Percentiles rank a stretch among this genome's conserved stretches.
Conservation (phyloP, 1,140 invertebrate species). For the Penaeus chinensis region DNA sequence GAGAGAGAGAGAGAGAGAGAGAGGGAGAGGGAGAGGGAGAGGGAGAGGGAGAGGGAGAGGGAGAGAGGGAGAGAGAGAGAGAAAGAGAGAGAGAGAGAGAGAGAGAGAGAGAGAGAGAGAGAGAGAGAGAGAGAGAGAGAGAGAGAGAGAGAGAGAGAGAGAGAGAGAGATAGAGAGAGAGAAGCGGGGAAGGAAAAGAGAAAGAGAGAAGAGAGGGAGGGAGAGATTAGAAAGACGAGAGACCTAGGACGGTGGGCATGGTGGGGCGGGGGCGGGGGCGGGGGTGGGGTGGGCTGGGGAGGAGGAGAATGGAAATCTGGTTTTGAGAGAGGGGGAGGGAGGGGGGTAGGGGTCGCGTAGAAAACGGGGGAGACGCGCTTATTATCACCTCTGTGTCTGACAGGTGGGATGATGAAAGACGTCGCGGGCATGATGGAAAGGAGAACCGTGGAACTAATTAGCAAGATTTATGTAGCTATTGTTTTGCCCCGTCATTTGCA, state of each 20-base stretch:
- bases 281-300: background rate
- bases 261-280: background rate
- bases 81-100: background rate
- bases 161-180: background rate
- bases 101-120: background rate
- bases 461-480: slow-evolving; percentile 61
- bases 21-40: background rate
- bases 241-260: background rate
- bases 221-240: background rate
- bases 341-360: background rate
- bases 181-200: background rate
- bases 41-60: background rate
- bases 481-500: slow-evolving; percentile 59
- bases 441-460: slow-evolving; percentile 61
- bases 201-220: background rate
- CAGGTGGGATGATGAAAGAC: slow-evolving; percentile 59
- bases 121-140: background rate
- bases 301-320: background rate
- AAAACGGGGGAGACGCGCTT: slow-evolving; percentile 42
- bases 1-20: background rate
- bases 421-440: slow-evolving; percentile 56
- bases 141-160: background rate
- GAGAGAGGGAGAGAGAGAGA: background rate
- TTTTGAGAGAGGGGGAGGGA: background rate
- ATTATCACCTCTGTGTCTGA: slow-evolving; percentile 59